phyloP scores from a whole-genome alignment of 1,140 invertebrate genomes.

The Orussus abietinus region DNA sequence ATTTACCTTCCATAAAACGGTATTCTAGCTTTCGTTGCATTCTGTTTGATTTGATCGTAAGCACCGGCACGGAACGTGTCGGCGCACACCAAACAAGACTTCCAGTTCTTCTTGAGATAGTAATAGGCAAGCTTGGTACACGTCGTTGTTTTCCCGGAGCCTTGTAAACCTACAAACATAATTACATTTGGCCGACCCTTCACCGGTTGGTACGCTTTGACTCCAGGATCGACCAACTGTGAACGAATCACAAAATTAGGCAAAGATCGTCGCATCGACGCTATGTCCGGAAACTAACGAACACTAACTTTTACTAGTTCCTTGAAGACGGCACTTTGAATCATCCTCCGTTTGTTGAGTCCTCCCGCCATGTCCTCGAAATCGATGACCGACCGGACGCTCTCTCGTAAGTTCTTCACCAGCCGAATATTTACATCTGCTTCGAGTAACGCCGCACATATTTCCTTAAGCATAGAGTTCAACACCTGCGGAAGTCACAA shows the following conservation, averaged over 20 bases:
- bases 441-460: slow-evolving; percentile 94
- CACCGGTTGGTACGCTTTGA: slow-evolving; percentile 93
- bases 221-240: slow-evolving; percentile 95
- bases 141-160: slow-evolving; percentile 98
- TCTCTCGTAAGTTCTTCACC: slow-evolving; percentile 94
- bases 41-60: slow-evolving; percentile 99
- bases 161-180: slow-evolving; percentile 99
- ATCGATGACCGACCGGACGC: slow-evolving; percentile 97
- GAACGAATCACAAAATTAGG: slow-evolving; percentile 25
- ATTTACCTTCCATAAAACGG: slow-evolving; percentile 98
- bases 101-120: slow-evolving; percentile 99
- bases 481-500: slow-evolving; percentile 68
- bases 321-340: slow-evolving; percentile 98
- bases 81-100: slow-evolving; percentile 97
- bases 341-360: slow-evolving; percentile 97
- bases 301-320: slow-evolving; percentile 91
- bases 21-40: slow-evolving; percentile 98
- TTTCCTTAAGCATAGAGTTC: slow-evolving; percentile 99
- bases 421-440: slow-evolving; percentile 98
- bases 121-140: slow-evolving; percentile 99
- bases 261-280: neutral
- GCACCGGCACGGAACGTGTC: slow-evolving; percentile 99
- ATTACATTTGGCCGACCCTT: slow-evolving; percentile 96
- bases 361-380: slow-evolving; percentile 99
- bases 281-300: too few relatives aligned